Base-by-base conservation (phyloP, 1,140 invertebrate species). In the Dinoponera quadriceps region DNA sequence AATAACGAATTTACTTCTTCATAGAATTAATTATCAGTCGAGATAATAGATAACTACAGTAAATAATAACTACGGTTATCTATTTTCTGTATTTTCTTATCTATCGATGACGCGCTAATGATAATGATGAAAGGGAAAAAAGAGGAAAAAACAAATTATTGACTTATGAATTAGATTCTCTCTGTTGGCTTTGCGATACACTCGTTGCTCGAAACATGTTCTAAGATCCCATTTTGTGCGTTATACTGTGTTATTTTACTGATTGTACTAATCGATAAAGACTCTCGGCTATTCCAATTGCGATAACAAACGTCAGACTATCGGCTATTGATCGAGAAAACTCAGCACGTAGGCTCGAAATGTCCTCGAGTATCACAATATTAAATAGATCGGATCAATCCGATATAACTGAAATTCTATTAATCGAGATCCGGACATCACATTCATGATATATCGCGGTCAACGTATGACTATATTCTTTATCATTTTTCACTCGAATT, bases 1-100 rank as follows among this genome's bases (percentile, higher is more conserved):
- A 63, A 63, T 2, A 44, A 69, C n/a, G 20, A 13, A 2, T n/a
- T n/a, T n/a, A 27, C 13, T 16, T 38, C 57, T 57, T 44, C 38
- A 20, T 38, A 22, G 13, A 54, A 68, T 13, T 3, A 68, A 68
- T 69, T 80, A 57, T 71, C 65, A 71, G 25, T 71, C 4, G 14
- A 80, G 75, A 80, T 71, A 80, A 49, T n/a, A n/a, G n/a, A n/a
- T n/a, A n/a, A n/a, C n/a, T n/a, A n/a, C n/a, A n/a, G n/a, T n/a
- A n/a, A n/a, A n/a, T n/a, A n/a, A n/a, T n/a, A n/a, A 65, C 11
- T 13, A 22, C 18, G 14, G 1, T 57, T 55, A 51, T 80, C 74
- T 78, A 59, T 11, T 33, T 54, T 77, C 20, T 66, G 14, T 80
- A 71, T 59, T 80, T 48, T 49, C 27, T 57, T 80, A 77, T 68